Percentiles rank a stretch among this genome's conserved stretches.
phyloP scores from a whole-genome alignment of 2,113 vertebrate genomes.

The Erythrocercus mccallii region DNA sequence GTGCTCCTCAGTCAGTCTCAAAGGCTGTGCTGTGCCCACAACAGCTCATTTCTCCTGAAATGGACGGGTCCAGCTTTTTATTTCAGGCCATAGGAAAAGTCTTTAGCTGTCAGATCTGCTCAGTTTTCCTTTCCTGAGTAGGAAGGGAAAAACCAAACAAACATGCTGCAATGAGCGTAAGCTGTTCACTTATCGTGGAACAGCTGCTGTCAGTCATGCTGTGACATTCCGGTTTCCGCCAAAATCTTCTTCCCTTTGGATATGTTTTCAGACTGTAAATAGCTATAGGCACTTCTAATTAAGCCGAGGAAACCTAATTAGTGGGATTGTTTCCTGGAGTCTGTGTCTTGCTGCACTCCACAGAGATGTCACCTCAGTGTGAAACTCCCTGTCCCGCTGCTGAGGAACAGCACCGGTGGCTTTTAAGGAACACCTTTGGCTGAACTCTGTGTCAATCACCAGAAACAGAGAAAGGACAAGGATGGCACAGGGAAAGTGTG shows the following conservation, averaged over 20 bases:
- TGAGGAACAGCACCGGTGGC: fast-evolving
- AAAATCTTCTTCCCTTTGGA: slow-evolving; percentile 9
- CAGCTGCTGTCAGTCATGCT: slow-evolving; percentile 16
- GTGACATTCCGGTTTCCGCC: background rate
- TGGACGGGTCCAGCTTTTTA: background rate
- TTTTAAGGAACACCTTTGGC: background rate
- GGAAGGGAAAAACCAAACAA: background rate
- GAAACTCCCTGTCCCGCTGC: background rate
- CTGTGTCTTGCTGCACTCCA: background rate
- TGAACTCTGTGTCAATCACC: background rate
- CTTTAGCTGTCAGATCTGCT: background rate
- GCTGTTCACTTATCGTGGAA: background rate
- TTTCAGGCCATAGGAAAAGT: background rate
- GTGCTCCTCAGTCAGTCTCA: background rate
- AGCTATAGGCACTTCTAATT: slow-evolving; percentile 42
- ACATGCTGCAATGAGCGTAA: background rate
- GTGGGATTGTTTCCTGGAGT: slow-evolving; percentile 12
- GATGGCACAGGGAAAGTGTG: background rate
- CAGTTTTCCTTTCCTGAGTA: background rate
- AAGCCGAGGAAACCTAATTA: slow-evolving; percentile 50
- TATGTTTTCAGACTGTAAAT: slow-evolving; percentile 13
- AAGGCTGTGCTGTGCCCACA: background rate
- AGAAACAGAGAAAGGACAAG: background rate
- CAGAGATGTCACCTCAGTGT: background rate
- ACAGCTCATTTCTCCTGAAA: background rate